Percentiles rank a stretch among this genome's conserved stretches.
Conservation (phyloP, 2,113 vertebrate genomes). For the Chloroceryle aenea region DNA sequence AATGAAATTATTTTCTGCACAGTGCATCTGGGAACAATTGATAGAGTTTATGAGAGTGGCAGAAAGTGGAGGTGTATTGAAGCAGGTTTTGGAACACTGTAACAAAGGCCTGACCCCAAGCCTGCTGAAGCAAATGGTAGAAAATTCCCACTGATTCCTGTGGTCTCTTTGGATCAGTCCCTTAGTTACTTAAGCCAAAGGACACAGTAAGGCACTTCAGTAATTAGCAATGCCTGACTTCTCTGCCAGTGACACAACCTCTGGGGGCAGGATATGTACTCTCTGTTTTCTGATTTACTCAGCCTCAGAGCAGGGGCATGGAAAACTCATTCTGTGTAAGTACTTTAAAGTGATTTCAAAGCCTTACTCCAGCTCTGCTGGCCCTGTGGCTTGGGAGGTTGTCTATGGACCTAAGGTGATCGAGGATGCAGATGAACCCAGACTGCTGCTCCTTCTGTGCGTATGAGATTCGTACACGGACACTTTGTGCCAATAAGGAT, state of each 20-base stretch:
- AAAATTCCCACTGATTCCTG: neutral
- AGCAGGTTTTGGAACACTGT: neutral
- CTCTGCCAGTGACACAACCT: neutral
- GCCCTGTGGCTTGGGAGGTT: neutral
- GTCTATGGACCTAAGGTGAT: neutral
- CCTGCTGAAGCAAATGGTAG: neutral
- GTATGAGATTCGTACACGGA: neutral
- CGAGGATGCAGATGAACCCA: neutral
- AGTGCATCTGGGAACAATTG: slow-evolving; percentile 27
- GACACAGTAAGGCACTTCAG: slow-evolving; percentile 12
- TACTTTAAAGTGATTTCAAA: neutral
- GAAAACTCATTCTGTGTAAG: neutral
- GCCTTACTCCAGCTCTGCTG: neutral
- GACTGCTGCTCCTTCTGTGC: neutral
- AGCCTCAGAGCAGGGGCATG: neutral
- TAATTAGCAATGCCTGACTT: slow-evolving; percentile 30
- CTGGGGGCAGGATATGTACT: neutral
- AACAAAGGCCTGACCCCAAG: neutral
- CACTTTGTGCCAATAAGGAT: neutral
- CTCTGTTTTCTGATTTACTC: neutral
- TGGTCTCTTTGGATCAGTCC: neutral
- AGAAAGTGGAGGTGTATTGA: neutral
- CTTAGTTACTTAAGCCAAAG: neutral
- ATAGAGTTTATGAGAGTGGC: neutral
- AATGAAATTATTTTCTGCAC: slow-evolving; percentile 8